phyloP scores from a whole-genome alignment of 2,113 vertebrate genomes.

The Ciconia maguari region DNA sequence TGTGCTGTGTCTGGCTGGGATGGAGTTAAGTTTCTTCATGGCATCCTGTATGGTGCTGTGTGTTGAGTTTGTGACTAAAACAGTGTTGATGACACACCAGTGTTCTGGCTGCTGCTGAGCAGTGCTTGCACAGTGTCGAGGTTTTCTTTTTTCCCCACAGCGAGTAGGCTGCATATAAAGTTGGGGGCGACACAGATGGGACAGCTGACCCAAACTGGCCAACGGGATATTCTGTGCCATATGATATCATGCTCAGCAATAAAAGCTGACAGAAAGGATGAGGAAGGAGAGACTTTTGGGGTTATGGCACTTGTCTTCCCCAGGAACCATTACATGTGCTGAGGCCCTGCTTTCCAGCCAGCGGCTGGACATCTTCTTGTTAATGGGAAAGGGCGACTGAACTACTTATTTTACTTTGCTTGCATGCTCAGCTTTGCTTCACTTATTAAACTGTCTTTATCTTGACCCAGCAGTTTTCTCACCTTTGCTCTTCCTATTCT shows the following conservation, averaged over 20 bases:
- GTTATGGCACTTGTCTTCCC: not conserved
- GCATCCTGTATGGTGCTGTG: not conserved
- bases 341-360: not conserved
- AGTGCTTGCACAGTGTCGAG: not conserved
- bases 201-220: not conserved
- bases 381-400: not conserved
- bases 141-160: fast-evolving
- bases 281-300: not conserved
- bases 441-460: not conserved
- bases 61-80: not conserved
- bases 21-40: not conserved
- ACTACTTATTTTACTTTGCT: not conserved
- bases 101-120: not conserved
- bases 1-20: not conserved
- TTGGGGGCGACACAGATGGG: not conserved
- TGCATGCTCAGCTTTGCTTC: not conserved
- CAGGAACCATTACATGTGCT: not conserved
- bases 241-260: not conserved
- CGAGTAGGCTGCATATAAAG: fast-evolving
- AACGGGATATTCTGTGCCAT: not conserved
- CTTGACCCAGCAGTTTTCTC: not conserved
- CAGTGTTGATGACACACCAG: not conserved
- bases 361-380: not conserved
- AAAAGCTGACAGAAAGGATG: not conserved
- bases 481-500: not conserved